Evolutionary conservation across 2,888 invertebrate genomes (phyloP), one percentile per base, ranked within the genome.

Genomic region (Cheilosia variabilis): DNA sequence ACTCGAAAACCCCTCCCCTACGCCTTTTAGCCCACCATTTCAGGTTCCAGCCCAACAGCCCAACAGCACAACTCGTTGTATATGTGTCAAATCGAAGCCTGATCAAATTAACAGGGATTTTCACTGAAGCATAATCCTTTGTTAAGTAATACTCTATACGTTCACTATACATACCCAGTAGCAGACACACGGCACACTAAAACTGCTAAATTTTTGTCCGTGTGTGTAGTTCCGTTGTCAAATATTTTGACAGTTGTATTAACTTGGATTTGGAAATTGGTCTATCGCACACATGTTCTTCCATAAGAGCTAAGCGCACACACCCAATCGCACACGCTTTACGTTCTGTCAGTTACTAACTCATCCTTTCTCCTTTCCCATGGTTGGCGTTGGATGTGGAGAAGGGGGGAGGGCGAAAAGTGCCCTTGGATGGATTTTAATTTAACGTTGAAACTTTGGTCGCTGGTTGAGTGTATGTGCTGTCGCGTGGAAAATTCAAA

Each of bases 241-340:
- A 78, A 75, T 84, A 80, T 84, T 84, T 84, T 84, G 84, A 84
- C 84, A 80, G 84, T 84, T 76, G 84, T 84, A 84, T 84, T 80
- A 84, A 84, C 80, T 80, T 75, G 80, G 84, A 80, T 84, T 84
- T 84, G 47, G 69, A 75, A 84, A 84, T 80, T 84, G 84, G 73
- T 80, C 71, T 71, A 84, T 75, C 80, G 41, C 75, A 84, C 84
- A 84, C 80, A 75, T 77, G 77, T 71, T 76, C 27, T 37, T 19
- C 10, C 53, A 52, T 19, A 10, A 13, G n/a, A 13, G 63, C 50
- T 24, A n/a, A 27, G 17, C 27, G 7, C 27, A 15, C 43, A 22
- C 17, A 58, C 41, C 68, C 34, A 63, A 34, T 10, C 50, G 52
- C 52, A 41, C 66, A 41, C 47, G 10, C 27, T 37, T 17, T 34